These are phyloP conservation scores for Lithophane semibrunnea DNA, from an alignment of 2,888 invertebrate species.

Conservation along the genomic window DNA sequence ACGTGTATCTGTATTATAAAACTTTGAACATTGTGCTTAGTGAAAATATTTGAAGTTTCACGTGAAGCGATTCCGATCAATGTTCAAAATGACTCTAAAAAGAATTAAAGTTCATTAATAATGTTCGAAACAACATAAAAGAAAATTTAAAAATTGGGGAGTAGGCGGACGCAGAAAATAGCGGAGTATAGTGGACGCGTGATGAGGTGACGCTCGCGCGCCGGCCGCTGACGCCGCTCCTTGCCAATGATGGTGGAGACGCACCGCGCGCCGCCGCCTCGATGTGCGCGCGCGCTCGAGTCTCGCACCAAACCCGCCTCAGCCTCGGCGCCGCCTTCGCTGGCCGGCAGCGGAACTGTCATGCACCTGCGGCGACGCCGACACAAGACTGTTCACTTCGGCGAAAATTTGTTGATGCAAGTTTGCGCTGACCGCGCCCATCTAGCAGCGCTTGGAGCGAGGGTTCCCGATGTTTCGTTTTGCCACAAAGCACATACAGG, in stretches of 20 bases:
- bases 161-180: constrained; percentile 68
- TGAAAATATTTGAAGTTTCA: constrained; percentile 25
- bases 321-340: constrained; percentile 90
- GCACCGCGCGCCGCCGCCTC: constrained; percentile 88
- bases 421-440: constrained; percentile 93
- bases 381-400: constrained; percentile 95
- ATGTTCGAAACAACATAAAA: constrained; percentile 71
- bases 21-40: constrained; percentile 38
- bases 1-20: constrained; percentile 23
- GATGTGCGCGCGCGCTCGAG: constrained; percentile 86
- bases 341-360: constrained; percentile 86
- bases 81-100: constrained; percentile 64
- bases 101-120: constrained; percentile 65
- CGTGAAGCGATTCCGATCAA: constrained; percentile 21
- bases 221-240: constrained; percentile 88
- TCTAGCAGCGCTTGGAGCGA: constrained; percentile 87
- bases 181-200: constrained; percentile 72
- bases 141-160: constrained; percentile 65
- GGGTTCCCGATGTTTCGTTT: constrained; percentile 87
- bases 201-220: constrained; percentile 88
- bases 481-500: constrained; percentile 88
- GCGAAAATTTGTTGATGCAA: constrained; percentile 93
- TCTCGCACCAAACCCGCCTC: constrained; percentile 88
- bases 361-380: constrained; percentile 93
- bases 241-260: constrained; percentile 90